Evolutionary conservation across 2,113 vertebrate genomes (phyloP).

Genomic region (Spilogale gracilis): DNA sequence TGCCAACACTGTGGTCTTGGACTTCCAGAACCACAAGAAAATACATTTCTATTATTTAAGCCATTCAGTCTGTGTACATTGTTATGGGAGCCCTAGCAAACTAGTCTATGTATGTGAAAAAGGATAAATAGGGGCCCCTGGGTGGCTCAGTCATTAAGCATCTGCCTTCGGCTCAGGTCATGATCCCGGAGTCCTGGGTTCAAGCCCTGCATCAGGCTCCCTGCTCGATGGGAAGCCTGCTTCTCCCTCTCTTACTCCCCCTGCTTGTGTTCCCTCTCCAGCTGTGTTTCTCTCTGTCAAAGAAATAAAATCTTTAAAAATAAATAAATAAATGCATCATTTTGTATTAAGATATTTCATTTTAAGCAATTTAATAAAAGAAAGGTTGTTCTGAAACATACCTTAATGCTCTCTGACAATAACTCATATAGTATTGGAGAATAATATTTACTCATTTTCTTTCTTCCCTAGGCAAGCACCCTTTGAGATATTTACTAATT

Average conservation of each 20-base stretch:
- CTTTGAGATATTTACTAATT: neutral
- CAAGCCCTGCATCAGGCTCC: too few relatives aligned
- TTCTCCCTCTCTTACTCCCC: too few relatives aligned
- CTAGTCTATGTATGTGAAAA: neutral
- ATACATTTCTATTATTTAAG: neutral
- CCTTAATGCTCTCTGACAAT: neutral
- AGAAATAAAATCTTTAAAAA: neutral
- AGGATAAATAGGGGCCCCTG: too few relatives aligned
- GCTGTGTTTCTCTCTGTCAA: too few relatives aligned
- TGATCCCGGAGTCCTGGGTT: too few relatives aligned
- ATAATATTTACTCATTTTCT: conserved; percentile 14
- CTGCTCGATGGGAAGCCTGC: too few relatives aligned
- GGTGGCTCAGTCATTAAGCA: too few relatives aligned
- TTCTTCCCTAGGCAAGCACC: neutral
- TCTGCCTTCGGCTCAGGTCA: too few relatives aligned
- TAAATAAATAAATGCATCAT: neutral
- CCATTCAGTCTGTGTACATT: neutral
- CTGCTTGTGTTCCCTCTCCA: too few relatives aligned
- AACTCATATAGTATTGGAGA: neutral
- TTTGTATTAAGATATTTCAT: neutral
- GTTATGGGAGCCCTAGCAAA: neutral
- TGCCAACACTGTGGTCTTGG: neutral
- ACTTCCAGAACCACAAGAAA: neutral
- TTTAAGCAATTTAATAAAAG: neutral
- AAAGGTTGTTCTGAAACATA: neutral